Evolutionary conservation across 2,888 invertebrate species (phyloP), one percentile per base, ranked within the genome.

Genomic region (Drosophila atripex): DNA sequence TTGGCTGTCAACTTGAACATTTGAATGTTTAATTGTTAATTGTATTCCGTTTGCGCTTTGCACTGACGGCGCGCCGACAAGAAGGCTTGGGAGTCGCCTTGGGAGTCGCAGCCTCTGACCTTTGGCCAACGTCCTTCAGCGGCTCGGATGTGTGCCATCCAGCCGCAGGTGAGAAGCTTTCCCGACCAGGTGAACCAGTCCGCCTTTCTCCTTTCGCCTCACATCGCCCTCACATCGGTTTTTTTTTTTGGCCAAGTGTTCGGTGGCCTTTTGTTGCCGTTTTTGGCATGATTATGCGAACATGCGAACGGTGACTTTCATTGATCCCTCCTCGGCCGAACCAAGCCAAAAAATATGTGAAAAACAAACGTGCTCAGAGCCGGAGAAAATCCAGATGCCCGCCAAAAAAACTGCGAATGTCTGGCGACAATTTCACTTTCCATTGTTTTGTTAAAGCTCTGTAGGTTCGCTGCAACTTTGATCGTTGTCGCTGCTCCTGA

Each of bases 241-340:
- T 8, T 68, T 9, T 30, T 8, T 68, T 68, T 76, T 63, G 61
- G 54, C 70, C 51, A 58, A 65, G 59, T 75, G 69, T 65, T 75
- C 54, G 77, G 60, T 75, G 76, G 72, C 30, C 77, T 77, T 72
- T 78, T 52, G 71, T 65, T 52, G 74, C 79, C 73, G 47, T 75
- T 82, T 85, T 80, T 72, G 82, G 85, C 71, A 76, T 78, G 82
- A 82, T 86, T 83, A 75, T 83, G 86, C 80, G 80, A 83, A 83
- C 74, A 78, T 70, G 71, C 75, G 75, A 75, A 79, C 53, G 28
- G 32, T 32, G 45, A 80, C 80, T 80, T 80, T 80, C 80, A 74
- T 77, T 80, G 83, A 82, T 80, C 82, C 78, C 66, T 63, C 69
- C 61, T 28, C 51, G 16, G 6, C 18, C 45, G 14, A n/a, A 14